Evolutionary conservation across 53 echinoderm and acorn worm species (phyloP).

Genomic region (Arbacia lixula): DNA sequence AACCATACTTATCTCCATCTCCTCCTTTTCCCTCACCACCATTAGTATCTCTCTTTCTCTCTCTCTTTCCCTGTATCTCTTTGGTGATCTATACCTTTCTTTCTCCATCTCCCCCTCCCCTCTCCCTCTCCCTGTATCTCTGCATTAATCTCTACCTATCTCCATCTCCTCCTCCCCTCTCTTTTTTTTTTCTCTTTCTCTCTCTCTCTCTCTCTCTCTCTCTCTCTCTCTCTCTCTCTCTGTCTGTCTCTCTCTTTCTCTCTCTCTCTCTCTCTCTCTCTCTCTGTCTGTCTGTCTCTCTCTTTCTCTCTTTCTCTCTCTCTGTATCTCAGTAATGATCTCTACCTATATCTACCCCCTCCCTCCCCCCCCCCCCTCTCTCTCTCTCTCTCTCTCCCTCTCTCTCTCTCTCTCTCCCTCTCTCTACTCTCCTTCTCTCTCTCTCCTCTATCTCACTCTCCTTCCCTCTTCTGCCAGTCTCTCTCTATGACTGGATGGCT

Average conservation of each 20-base stretch:
- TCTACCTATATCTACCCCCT: not conserved
- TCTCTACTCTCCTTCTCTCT: too few relatives aligned
- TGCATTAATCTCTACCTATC: not conserved
- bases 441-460: not conserved
- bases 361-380: not conserved
- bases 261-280: not conserved
- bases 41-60: not conserved
- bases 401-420: not conserved
- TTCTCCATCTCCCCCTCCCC: not conserved
- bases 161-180: not conserved
- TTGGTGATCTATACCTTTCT: not conserved
- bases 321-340: not conserved
- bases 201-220: not conserved
- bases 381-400: not conserved
- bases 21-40: not conserved
- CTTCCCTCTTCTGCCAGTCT: not conserved
- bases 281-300: not conserved
- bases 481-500: not conserved
- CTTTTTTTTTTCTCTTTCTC: not conserved
- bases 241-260: not conserved
- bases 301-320: not conserved
- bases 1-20: not conserved
- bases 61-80: too few relatives aligned
- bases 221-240: not conserved
- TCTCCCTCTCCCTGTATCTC: not conserved